Evolutionary conservation across 2,797 vertebrate genomes (phyloP), one percentile per base, ranked within the genome.

Genomic region (Melopsittacus undulatus): DNA sequence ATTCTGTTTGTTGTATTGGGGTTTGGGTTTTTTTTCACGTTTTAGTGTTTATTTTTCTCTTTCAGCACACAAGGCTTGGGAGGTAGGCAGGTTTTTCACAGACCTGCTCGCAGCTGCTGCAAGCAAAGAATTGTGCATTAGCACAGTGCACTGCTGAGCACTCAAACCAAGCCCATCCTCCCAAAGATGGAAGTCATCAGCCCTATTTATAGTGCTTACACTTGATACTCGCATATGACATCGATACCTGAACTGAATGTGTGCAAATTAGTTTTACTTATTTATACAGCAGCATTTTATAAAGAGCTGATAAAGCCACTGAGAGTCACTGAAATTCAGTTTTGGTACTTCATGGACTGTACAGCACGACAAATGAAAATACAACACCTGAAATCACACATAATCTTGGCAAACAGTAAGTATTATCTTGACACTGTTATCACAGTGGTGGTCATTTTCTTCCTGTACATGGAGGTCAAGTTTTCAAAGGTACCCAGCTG

Each of bases 241-340:
- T 75, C 6, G 3, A 79, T 32, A 32, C 48, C 62, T 4, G 0
- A 69, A 67, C 91, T 40, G 72, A 73, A 74, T 48, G 89, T 17
- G 57, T 91, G 75, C 75, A 89, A 85, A 95, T 96, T 79, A 78
- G 70, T 57, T 94, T 75, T 29, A 51, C 30, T 87, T 95, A 79
- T 92, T 92, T 90, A 62, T 81, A 46, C 21, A 36, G 61, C 73
- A 79, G 48, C n/a, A 27, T 54, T 85, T 89, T 49, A 42, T 48
- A 49, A 88, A 84, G 59, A 68, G 24, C 24, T 76, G 29, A 38
- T 61, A 61, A 87, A 64, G 42, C 51, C 1, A 0, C 70, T 15
- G 70, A 73, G 72, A 64, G 72, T 29, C 48, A 83, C 87, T 51
- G 57, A 72, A 92, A 77, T 0, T 2, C 22, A 16, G 34, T 38